These are phyloP conservation scores for Microplitis mediator DNA, from an alignment of 1,140 invertebrate species.

Conservation along the genomic window DNA sequence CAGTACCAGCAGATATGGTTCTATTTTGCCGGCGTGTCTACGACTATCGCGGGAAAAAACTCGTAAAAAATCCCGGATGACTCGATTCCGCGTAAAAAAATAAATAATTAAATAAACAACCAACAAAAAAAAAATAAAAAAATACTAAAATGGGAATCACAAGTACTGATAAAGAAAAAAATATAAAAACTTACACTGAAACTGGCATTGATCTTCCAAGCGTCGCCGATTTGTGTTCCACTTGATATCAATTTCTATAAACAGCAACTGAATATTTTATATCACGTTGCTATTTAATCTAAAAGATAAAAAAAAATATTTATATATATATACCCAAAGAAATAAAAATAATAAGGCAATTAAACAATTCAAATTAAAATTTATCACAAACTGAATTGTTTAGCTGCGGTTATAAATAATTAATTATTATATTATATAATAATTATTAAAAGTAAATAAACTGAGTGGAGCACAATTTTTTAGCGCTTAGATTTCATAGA, in stretches of 20 bases:
- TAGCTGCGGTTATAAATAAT: no score
- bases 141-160: constrained; percentile 41
- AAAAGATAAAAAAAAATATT: neutral
- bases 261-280: neutral
- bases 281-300: neutral
- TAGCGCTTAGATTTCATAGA: constrained; percentile 45
- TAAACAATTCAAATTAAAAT: neutral
- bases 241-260: neutral
- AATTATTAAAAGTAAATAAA: no score
- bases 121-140: neutral
- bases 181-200: constrained; percentile 43
- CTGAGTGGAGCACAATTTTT: neutral
- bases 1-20: constrained; percentile 82
- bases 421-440: no score
- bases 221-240: neutral
- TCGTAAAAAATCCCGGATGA: constrained; percentile 74
- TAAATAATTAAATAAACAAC: constrained; percentile 24
- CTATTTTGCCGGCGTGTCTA: constrained; percentile 94
- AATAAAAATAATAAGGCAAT: neutral
- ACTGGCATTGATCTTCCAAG: constrained; percentile 40
- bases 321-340: neutral
- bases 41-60: constrained; percentile 86
- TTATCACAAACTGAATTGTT: no score
- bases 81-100: constrained; percentile 52
- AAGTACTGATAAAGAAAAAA: constrained; percentile 31